These are phyloP conservation scores for Zosterops pallidus DNA, from an alignment of 2,113 vertebrate genomes.

Conservation along the genomic window DNA sequence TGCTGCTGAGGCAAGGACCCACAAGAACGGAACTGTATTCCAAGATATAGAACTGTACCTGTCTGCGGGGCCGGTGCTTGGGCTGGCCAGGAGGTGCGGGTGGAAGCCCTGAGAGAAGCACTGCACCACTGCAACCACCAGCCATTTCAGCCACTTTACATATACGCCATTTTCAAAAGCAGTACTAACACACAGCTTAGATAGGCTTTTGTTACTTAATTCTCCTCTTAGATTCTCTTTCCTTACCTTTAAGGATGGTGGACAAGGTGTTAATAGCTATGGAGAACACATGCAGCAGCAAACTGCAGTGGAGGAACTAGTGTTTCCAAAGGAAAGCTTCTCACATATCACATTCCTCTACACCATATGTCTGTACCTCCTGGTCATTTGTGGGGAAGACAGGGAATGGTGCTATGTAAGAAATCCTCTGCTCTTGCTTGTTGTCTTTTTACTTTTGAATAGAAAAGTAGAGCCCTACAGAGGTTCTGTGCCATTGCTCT, in stretches of 20 bases:
- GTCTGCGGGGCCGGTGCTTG: no score
- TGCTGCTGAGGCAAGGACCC: no score
- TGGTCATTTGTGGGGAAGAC: background rate
- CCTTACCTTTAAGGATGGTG: background rate
- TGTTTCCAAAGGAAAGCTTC: background rate
- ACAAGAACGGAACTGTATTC: no score
- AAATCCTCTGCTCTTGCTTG: background rate
- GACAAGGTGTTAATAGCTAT: background rate
- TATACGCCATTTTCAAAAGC: background rate
- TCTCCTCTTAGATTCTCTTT: background rate
- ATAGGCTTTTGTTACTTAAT: background rate
- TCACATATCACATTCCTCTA: background rate
- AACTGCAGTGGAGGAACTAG: background rate
- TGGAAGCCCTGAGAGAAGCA: no score
- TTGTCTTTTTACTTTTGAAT: background rate
- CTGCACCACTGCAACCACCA: background rate
- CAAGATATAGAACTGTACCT: no score
- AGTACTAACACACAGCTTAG: background rate
- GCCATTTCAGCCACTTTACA: background rate
- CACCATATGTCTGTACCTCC: accelerated
- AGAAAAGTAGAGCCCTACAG: background rate
- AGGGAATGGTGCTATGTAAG: background rate
- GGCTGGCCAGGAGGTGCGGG: no score
- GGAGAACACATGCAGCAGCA: background rate
- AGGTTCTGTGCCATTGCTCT: accelerated